Base-by-base conservation (phyloP, 2,888 invertebrate genomes). In the Machimus atricapillus region DNA sequence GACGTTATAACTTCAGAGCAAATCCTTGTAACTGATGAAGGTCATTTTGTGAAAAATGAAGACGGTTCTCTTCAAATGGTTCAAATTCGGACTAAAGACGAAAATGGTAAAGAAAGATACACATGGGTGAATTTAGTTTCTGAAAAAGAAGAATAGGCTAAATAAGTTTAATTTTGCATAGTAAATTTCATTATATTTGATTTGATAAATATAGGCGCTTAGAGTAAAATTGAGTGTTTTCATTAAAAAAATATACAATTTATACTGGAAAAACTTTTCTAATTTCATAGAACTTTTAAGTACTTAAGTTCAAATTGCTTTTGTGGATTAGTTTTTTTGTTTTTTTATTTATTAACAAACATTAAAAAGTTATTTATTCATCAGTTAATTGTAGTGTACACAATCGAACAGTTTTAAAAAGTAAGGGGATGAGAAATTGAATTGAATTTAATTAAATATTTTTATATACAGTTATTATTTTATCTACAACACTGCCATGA, bases 71-170 rank as follows among this genome's bases (percentile, higher is more conserved):
- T 87, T 66, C 88, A 87, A 23, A 52, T 88, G 56, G 86, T 88
- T 56, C 87, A 88, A 85, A 86, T 88, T 37, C 58, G 81, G 16
- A 87, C 88, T 8, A 87, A 85, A 76, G 83, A 87, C 23, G 52
- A 79, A 43, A 43, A 83, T 23, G 87, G 87, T 14, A 86, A 87
- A 43, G 87, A 87, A 14, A 40, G 83, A 19, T 86, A 83, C 34
- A 46, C 87, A 19, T 87, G 87, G 87, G 87, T 87, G 14, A 87
- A 87, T 87, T 82, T 87, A 66, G 86, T 87, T 16, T 52, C 86
- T 19, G 86, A 87, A 46, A 85, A 87, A 31, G 85, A 87, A 56
- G 82, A 74, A 16, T 86, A 86, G 66, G 14, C 9, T 66, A 66
- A 66, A 66, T 66, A 66, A 23, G 27, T 66, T 58, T 27, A 66